These are phyloP conservation scores for Zygogramma bicolorata DNA, from an alignment of 2,888 invertebrate species.

Conservation along the genomic window DNA sequence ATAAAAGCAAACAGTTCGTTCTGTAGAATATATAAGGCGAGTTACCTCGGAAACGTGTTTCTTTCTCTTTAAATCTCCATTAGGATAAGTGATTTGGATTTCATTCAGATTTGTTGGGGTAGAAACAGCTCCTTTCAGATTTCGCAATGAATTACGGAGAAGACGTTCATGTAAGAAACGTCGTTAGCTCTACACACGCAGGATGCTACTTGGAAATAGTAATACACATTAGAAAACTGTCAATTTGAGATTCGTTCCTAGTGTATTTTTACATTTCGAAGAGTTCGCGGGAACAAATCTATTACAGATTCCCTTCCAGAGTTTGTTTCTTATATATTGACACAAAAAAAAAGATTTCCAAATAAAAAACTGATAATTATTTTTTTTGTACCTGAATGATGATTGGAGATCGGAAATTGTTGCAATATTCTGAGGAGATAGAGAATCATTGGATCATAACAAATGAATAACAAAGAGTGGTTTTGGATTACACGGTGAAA, in stretches of 20 bases:
- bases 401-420: too few species aligned
- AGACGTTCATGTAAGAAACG: slow-evolving; percentile 10
- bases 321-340: too few species aligned
- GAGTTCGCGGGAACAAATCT: not conserved
- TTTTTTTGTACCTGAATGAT: too few species aligned
- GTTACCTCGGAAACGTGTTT: not conserved
- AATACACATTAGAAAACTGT: not conserved
- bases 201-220: not conserved
- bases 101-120: not conserved
- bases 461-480: too few species aligned
- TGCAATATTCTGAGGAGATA: too few species aligned
- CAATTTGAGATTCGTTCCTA: not conserved
- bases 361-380: too few species aligned
- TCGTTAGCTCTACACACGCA: not conserved
- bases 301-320: too few species aligned
- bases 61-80: not conserved
- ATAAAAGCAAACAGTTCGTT: not conserved
- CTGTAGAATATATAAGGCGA: not conserved
- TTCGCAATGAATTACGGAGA: slow-evolving; percentile 4
- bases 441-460: too few species aligned
- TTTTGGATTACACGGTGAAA: too few species aligned
- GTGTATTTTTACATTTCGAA: not conserved
- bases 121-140: slow-evolving; percentile 6
- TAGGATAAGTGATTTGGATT: not conserved
- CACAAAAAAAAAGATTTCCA: too few species aligned